Percentiles rank a stretch among this genome's conserved stretches.
These are phyloP conservation scores for Acrocyrtus sp. DNA, from an alignment of 2,888 invertebrate genomes.

Conservation along the genomic window DNA sequence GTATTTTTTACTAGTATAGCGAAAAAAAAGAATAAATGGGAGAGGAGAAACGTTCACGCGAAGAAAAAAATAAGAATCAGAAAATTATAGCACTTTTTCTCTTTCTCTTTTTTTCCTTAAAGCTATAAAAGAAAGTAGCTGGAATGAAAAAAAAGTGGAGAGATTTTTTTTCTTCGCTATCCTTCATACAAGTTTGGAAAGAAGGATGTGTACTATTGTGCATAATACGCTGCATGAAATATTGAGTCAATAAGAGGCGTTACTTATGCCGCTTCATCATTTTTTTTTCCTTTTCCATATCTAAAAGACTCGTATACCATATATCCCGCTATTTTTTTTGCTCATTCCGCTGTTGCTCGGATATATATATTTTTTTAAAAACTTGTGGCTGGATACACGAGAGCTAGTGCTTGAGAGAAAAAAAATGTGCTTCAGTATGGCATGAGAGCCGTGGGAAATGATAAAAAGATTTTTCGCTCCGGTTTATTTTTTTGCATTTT, in stretches of 20 bases:
- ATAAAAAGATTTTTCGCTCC: too few relatives aligned
- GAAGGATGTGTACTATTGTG: neutral
- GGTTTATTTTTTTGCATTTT: too few relatives aligned
- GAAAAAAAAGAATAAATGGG: too few relatives aligned
- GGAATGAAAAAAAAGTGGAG: neutral
- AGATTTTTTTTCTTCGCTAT: neutral
- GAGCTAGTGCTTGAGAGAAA: too few relatives aligned
- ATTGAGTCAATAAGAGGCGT: constrained; percentile 46
- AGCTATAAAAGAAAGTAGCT: neutral
- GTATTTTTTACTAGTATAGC: too few relatives aligned
- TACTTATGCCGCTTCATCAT: constrained; percentile 25
- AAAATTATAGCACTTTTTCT: constrained; percentile 6
- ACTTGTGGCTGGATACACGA: too few relatives aligned
- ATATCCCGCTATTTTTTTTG: constrained; percentile 15
- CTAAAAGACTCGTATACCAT: too few relatives aligned
- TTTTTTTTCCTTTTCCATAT: constrained; percentile 11
- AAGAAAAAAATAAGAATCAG: too few relatives aligned
- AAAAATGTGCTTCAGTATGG: too few relatives aligned
- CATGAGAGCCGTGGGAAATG: too few relatives aligned
- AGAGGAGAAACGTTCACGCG: too few relatives aligned
- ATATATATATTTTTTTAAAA: too few relatives aligned
- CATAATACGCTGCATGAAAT: constrained; percentile 25
- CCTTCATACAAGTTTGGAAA: neutral
- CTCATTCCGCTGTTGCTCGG: neutral
- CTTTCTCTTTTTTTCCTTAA: neutral